Conservation (phyloP, 1,140 invertebrate genomes). For the Oppia nitens region DNA sequence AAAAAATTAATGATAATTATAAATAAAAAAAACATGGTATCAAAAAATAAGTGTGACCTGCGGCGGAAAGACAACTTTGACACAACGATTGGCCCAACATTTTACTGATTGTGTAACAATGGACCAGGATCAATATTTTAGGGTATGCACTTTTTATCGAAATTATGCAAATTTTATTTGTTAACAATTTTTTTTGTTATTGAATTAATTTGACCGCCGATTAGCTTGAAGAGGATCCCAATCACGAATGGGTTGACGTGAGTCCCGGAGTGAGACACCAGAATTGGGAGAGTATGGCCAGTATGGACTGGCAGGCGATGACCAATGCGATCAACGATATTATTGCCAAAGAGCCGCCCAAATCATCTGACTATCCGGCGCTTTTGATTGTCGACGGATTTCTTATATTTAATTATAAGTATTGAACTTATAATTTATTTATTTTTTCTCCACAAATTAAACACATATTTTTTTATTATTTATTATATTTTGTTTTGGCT, state of each 20-base stretch:
- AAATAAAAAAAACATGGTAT: too few relatives aligned
- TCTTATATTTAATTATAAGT: slow-evolving; percentile 47
- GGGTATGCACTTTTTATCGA: slow-evolving; percentile 19
- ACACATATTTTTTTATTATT: too few relatives aligned
- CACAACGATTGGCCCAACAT: slow-evolving; percentile 28
- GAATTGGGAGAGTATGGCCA: slow-evolving; percentile 55
- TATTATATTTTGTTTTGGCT: slow-evolving; percentile 6
- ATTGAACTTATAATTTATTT: not conserved
- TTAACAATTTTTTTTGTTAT: not conserved
- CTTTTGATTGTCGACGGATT: slow-evolving; percentile 57
- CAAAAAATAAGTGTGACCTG: slow-evolving; percentile 55
- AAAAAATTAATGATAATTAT: too few relatives aligned
- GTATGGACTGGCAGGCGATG: slow-evolving; percentile 57
- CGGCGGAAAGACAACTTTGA: slow-evolving; percentile 58
- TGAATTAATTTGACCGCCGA: not conserved
- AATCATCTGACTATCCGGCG: not conserved
- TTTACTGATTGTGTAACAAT: slow-evolving; percentile 40
- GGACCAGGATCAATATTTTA: slow-evolving; percentile 60
- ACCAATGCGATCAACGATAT: slow-evolving; percentile 33
- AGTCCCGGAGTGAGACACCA: slow-evolving; percentile 48
- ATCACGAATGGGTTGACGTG: slow-evolving; percentile 35
- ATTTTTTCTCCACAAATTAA: too few relatives aligned
- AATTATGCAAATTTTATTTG: not conserved
- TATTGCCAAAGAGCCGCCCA: slow-evolving; percentile 5
- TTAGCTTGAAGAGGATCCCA: slow-evolving; percentile 35